A percentile compares a stretch with the other conserved stretches of the same genome.
These are phyloP conservation scores for Andricus grossulariae DNA, from an alignment of 1,140 invertebrate species.

Conservation along the genomic window DNA sequence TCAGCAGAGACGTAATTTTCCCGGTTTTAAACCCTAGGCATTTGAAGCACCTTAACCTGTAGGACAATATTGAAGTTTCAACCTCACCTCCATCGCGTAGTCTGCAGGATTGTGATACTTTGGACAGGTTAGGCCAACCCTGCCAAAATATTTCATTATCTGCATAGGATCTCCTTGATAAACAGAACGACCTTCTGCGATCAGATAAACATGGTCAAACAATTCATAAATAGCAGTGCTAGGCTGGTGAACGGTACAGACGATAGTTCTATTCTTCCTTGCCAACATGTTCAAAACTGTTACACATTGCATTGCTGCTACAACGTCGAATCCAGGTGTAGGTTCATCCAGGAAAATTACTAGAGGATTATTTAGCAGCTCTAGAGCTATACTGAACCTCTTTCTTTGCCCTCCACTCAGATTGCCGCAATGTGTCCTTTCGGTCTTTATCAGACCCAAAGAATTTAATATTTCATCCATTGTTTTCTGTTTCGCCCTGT, in stretches of 20 bases:
- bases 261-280: constrained; percentile 83
- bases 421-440: constrained; percentile 84
- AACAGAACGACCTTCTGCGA: constrained; percentile 89
- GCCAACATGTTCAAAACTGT: constrained; percentile 82
- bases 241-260: too few species aligned
- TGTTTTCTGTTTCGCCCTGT: constrained; percentile 82
- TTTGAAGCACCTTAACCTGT: too few species aligned
- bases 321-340: constrained; percentile 74
- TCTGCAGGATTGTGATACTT: constrained; percentile 96
- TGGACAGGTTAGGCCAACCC: constrained; percentile 87
- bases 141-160: constrained; percentile 85
- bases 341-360: constrained; percentile 89
- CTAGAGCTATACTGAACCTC: constrained; percentile 91
- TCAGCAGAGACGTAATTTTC: too few species aligned
- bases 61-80: too few species aligned
- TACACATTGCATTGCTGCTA: constrained; percentile 89
- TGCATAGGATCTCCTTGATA: constrained; percentile 86
- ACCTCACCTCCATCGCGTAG: constrained; percentile 87
- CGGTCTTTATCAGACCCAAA: constrained; percentile 81
- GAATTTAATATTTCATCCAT: constrained; percentile 84
- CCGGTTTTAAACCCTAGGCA: too few species aligned
- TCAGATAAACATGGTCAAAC: too few species aligned
- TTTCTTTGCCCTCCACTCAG: constrained; percentile 95
- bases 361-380: constrained; percentile 94
- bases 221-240: too few species aligned